Base-by-base conservation (phyloP, 2,888 invertebrate genomes). In the Clepsis dumicolana region DNA sequence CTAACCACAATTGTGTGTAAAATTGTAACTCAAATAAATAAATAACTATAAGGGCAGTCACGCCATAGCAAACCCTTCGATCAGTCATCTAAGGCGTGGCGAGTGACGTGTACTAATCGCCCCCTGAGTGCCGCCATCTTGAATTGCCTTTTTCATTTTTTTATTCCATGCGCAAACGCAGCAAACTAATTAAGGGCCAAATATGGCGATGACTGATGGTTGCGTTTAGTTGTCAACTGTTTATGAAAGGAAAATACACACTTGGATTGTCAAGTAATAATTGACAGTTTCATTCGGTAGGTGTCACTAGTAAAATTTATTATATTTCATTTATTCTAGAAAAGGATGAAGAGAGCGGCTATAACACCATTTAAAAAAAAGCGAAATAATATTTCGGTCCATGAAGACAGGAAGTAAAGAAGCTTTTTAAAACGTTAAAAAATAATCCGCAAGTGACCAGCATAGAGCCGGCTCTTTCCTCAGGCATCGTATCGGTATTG, bases 71-170 rank as follows among this genome's bases (percentile, higher is more conserved):
- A 72, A 77, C 80, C 80, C 81, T 75, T 74, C 74, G 74, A 80
- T 80, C 75, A 75, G 77, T 81, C 81, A 80, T 61, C 72, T 80
- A 85, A 81, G 87, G 88, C 87, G 88, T 86, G 88, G 74, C 75
- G 77, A 76, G 74, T 79, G 81, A 84, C 82, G 79, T 75, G 75
- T 71, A 83, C 85, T 85, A 86, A 88, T 87, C 85, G 85, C 87
- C 83, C 87, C 88, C 84, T 83, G 83, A 84, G 72, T 71, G 82
- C 74, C 86, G 89, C 89, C 89, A 89, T 89, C 75, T 89, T 89
- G 85, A 50, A 80, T 82, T 86, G 84, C 76, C 80, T 80, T 82
- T 82, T 84, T 79, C 75, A 53, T 75, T 78, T 74, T 79, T 82
- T 80, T 82, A 74, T 73, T 77, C 74, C 74, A 74, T 82, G 84